Percentiles rank a stretch among this genome's conserved stretches.
These are phyloP conservation scores for Nylanderia fulva DNA, from an alignment of 1,140 invertebrate genomes.

Conservation along the genomic window DNA sequence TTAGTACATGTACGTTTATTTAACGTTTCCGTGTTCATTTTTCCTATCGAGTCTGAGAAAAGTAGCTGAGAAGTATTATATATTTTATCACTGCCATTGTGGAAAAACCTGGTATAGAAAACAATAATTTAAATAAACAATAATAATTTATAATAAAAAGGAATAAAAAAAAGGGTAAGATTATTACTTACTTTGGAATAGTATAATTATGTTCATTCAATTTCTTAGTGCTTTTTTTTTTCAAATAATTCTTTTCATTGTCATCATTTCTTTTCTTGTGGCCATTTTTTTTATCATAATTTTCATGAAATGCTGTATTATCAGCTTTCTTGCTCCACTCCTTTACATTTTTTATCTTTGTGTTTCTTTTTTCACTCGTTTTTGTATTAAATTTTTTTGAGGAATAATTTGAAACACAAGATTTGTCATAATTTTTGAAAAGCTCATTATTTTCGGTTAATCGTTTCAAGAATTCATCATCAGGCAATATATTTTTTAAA, in stretches of 20 bases:
- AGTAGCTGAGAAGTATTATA: neutral
- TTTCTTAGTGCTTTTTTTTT: neutral
- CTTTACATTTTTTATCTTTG: neutral
- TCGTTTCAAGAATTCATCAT: slow-evolving; percentile 26
- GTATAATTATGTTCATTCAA: slow-evolving; percentile 4
- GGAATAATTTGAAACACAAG: slow-evolving; percentile 8
- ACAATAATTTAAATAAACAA: neutral
- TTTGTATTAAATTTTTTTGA: neutral
- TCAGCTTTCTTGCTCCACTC: neutral
- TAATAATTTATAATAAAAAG: neutral
- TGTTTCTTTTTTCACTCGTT: neutral
- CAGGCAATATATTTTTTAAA: slow-evolving; percentile 22
- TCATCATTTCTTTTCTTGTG: neutral
- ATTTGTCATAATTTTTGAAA: slow-evolving; percentile 35
- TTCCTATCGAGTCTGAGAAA: neutral
- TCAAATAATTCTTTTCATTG: neutral
- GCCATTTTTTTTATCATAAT: neutral
- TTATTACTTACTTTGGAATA: slow-evolving; percentile 26
- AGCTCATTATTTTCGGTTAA: slow-evolving; percentile 23
- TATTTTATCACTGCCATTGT: neutral
- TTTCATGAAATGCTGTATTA: neutral
- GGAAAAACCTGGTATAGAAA: slow-evolving; percentile 3
- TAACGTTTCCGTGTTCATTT: neutral
- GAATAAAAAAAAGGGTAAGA: neutral
- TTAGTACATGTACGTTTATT: neutral